A percentile compares a stretch with the other conserved stretches of the same genome.
Evolutionary conservation across 1,140 invertebrate species (phyloP).

Genomic region (Calycopis cecrops): DNA sequence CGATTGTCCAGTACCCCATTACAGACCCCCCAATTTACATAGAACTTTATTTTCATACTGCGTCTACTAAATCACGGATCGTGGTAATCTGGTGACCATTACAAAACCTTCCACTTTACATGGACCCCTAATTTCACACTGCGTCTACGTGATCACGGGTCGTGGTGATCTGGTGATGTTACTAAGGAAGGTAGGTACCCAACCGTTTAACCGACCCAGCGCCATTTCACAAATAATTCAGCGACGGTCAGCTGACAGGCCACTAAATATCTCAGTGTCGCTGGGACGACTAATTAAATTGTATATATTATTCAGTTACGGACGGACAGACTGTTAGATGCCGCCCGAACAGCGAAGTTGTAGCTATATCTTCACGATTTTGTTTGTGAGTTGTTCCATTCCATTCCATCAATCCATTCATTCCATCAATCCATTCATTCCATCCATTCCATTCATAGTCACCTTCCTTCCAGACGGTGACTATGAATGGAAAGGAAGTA

Average conservation of each 20-base stretch:
- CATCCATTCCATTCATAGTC: too few species aligned
- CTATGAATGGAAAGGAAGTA: too few species aligned
- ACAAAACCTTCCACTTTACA: too few species aligned
- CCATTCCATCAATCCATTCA: too few species aligned
- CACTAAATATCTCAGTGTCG: slow-evolving; percentile 40
- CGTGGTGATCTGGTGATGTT: slow-evolving; percentile 46
- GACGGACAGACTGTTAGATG: too few species aligned
- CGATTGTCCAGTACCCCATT: slow-evolving; percentile 52
- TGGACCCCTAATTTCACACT: not conserved
- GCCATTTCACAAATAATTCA: slow-evolving; percentile 73
- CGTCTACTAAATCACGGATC: slow-evolving; percentile 23
- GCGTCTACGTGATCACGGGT: slow-evolving; percentile 21
- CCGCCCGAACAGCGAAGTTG: too few species aligned
- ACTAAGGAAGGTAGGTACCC: slow-evolving; percentile 68
- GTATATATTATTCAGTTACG: not conserved
- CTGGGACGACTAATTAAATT: slow-evolving; percentile 13
- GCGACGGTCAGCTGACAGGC: slow-evolving; percentile 59
- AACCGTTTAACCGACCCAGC: slow-evolving; percentile 66
- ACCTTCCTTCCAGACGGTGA: too few species aligned
- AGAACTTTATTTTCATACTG: slow-evolving; percentile 22
- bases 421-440: too few species aligned
- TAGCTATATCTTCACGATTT: too few species aligned
- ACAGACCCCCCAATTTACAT: slow-evolving; percentile 35
- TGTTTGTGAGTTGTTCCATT: too few species aligned
- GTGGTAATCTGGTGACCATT: slow-evolving; percentile 39